Evolutionary conservation across 2,797 vertebrate genomes (phyloP).

Genomic region (Dromococcyx pavoninus): DNA sequence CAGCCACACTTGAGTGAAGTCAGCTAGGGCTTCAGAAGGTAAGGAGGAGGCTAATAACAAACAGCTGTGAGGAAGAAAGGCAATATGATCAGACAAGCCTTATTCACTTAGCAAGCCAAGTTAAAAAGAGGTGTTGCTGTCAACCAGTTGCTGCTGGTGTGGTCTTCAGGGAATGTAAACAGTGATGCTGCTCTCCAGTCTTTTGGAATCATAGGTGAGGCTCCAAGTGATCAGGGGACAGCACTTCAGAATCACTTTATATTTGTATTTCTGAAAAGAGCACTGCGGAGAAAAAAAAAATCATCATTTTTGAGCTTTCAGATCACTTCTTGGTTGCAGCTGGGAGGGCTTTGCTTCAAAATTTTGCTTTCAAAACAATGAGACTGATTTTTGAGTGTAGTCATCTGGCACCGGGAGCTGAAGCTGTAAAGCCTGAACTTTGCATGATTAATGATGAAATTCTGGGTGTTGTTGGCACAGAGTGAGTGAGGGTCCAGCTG

Average conservation of each 20-base stretch:
- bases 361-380: not conserved
- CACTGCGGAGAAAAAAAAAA: not conserved
- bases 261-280: not conserved
- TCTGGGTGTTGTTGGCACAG: not conserved
- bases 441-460: not conserved
- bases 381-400: not conserved
- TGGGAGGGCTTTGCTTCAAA: not conserved
- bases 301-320: not conserved
- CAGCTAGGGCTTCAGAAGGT: not conserved
- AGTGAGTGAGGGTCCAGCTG: not conserved
- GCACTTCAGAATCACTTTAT: not conserved
- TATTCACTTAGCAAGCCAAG: not conserved
- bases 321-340: fast-evolving
- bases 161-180: not conserved
- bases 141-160: not conserved
- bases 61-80: not conserved
- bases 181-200: not conserved
- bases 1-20: not conserved
- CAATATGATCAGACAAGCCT: too few relatives aligned
- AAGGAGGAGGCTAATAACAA: not conserved
- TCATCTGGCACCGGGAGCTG: not conserved
- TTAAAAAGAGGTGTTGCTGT: fast-evolving
- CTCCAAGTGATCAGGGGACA: not conserved
- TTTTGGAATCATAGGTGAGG: not conserved
- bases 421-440: not conserved